Base-by-base conservation (phyloP, 2,113 vertebrate species). In the Psettodes erumei region DNA sequence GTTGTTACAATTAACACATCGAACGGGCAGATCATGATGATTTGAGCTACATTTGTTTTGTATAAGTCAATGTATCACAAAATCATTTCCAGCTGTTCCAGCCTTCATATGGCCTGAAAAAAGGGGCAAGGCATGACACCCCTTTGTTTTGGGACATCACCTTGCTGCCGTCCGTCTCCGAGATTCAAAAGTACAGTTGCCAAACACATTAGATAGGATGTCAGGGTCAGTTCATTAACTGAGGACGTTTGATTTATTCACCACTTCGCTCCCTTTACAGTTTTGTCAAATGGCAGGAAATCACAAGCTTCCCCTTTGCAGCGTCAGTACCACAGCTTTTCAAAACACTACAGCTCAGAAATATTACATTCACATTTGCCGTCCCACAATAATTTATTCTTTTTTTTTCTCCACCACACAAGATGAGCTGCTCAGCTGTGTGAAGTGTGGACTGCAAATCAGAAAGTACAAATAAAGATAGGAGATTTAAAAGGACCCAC, bases 401-500 rank as follows among this genome's bases (percentile, higher is more conserved):
- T 62, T 67, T 62, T 38, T 10, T n/a, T n/a, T n/a, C n/a, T n/a
- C n/a, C n/a, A n/a, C 21, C 10, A 68, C 51, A 70, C 6, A 21
- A 61, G 30, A 75, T 50, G 48, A 66, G 50, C 33, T 51, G 27
- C 30, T 72, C 47, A 23, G 21, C 58, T 47, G 11, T 27, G 61
- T 62, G 33, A 70, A 45, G 25, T 23, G 33, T 38, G 58, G 61
- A 59, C 35, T 51, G 16, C 16, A 58, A 60, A 16, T 55, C 50
- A 13, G 54, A 55, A 58, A 35, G 43, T 55, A 66, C 69, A 75
- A 77, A 75, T 75, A 73, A 30, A 87, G 60, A 71, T 53, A 60
- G 55, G 28, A 56, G 40, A 67, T 88, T 75, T 77, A 64, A 84
- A 82, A 54, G 61, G 61, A 73, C 45, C 47, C 28, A 21, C 27